These are phyloP conservation scores for Psophia crepitans DNA, from an alignment of 2,113 vertebrate species.

Conservation along the genomic window DNA sequence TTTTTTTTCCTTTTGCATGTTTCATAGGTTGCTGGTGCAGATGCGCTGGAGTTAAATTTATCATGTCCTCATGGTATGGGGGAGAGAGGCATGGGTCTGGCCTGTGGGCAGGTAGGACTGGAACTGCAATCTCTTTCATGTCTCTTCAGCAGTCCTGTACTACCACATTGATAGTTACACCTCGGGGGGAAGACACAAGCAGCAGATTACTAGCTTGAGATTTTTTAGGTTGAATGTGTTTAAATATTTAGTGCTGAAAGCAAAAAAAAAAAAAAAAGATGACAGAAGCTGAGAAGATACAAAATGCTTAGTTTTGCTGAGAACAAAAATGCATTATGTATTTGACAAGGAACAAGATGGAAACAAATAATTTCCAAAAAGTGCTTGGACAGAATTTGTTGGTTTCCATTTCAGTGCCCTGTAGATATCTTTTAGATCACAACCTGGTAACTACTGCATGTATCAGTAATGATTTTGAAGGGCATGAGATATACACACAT, in stretches of 20 bases:
- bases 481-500: constrained; percentile 21
- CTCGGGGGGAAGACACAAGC: constrained; percentile 1
- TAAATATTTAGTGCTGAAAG: constrained; percentile 73
- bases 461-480: constrained; percentile 63
- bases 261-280: neutral
- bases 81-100: constrained; percentile 95
- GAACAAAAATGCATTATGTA: constrained; percentile 67
- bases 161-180: neutral
- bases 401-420: constrained; percentile 51
- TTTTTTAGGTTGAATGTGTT: constrained; percentile 53
- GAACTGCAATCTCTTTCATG: neutral
- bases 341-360: constrained; percentile 67
- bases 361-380: constrained; percentile 65
- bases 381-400: constrained; percentile 38
- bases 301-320: constrained; percentile 62
- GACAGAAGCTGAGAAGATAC: constrained; percentile 43
- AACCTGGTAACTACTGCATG: constrained; percentile 34
- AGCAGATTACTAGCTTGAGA: constrained; percentile 43
- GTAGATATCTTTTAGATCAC: constrained; percentile 64
- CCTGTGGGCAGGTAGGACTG: constrained; percentile 89
- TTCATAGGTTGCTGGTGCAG: constrained; percentile 85
- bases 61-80: constrained; percentile 97
- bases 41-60: constrained; percentile 94
- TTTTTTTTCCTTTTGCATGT: neutral
- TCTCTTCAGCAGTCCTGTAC: neutral